Evolutionary conservation across 1,140 invertebrate genomes (phyloP).

Genomic region (Anastatus disparis): DNA sequence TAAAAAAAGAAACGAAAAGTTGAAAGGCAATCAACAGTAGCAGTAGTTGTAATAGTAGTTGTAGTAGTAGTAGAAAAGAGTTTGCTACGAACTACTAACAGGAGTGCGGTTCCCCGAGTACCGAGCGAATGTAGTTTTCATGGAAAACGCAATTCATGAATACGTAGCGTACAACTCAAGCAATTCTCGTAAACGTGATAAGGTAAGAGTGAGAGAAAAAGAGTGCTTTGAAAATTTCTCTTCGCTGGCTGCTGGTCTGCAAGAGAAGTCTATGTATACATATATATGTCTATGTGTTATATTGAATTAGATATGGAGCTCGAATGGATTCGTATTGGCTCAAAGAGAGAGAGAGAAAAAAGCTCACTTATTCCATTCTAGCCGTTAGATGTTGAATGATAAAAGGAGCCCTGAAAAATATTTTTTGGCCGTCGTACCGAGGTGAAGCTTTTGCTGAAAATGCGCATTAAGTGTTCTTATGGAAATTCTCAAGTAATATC

Average conservation of each 20-base stretch:
- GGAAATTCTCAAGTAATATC: conserved; percentile 63
- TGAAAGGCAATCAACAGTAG: conserved; percentile 39
- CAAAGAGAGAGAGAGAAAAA: conserved; percentile 23
- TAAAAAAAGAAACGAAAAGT: conserved; percentile 1
- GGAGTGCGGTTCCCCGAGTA: conserved; percentile 50
- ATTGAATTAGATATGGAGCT: conserved; percentile 57
- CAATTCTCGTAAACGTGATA: conserved; percentile 49
- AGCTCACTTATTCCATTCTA: conserved; percentile 44
- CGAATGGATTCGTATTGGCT: conserved; percentile 51
- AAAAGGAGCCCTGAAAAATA: conserved; percentile 53
- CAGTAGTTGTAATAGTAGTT: too few relatives aligned
- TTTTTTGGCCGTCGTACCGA: conserved; percentile 45
- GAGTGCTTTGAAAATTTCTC: background rate
- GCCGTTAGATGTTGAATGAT: conserved; percentile 51
- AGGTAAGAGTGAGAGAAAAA: too few relatives aligned
- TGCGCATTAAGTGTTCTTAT: conserved; percentile 56
- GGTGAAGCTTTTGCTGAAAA: background rate
- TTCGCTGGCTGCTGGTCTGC: background rate
- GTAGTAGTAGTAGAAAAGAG: too few relatives aligned
- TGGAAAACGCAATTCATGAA: conserved; percentile 55
- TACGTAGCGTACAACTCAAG: conserved; percentile 47
- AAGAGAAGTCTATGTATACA: background rate
- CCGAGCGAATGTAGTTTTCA: conserved; percentile 52
- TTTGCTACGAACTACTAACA: conserved; percentile 39
- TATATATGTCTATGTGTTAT: conserved; percentile 43